Evolutionary conservation across 2,888 invertebrate species (phyloP).

Genomic region (Melangyna quadrimaculata): DNA sequence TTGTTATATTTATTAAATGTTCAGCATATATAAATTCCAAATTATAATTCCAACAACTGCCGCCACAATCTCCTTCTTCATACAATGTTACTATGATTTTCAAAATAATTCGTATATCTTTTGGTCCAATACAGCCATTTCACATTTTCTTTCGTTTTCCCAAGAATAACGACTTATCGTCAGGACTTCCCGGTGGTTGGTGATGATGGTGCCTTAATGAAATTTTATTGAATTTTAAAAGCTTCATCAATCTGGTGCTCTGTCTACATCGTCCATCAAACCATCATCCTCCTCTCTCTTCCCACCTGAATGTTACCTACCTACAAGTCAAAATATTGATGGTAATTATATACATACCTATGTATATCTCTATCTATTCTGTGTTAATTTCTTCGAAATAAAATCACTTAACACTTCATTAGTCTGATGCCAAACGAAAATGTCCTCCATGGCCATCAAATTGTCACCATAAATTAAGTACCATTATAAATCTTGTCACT

Average conservation of each 20-base stretch:
- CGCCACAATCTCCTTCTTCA: not conserved
- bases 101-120: not conserved
- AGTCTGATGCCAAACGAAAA: slow-evolving; percentile 19
- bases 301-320: not conserved
- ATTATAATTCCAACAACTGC: not conserved
- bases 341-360: not conserved
- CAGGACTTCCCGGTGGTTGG: not conserved
- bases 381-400: not conserved
- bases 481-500: slow-evolving; percentile 62
- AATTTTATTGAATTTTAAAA: slow-evolving; percentile 29
- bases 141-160: not conserved
- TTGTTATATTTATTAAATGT: no score
- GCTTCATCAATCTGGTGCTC: slow-evolving; percentile 8
- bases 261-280: not conserved
- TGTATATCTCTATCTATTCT: not conserved
- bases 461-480: slow-evolving; percentile 54
- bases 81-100: not conserved
- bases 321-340: not conserved
- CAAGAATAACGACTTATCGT: not conserved
- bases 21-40: no score
- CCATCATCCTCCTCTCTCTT: not conserved
- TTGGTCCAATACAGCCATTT: not conserved
- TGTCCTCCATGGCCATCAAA: slow-evolving; percentile 26
- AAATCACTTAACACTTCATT: slow-evolving; percentile 67
- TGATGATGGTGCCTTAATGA: not conserved